Base-by-base conservation (phyloP, 1,140 invertebrate genomes). In the Rhagoletis pomonella region DNA sequence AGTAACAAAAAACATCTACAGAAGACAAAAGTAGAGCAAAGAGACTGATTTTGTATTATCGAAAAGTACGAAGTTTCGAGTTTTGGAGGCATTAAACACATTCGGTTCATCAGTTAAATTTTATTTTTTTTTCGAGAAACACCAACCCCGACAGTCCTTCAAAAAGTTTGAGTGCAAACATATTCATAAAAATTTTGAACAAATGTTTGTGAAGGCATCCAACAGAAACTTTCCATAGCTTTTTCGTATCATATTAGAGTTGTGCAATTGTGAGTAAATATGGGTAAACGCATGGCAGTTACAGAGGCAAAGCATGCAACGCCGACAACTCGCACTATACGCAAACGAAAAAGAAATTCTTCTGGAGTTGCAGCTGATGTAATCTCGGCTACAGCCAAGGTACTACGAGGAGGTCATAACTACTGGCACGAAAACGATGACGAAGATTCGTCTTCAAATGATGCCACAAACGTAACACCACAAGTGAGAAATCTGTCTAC, bases 351-450 rank as follows among this genome's bases (percentile, higher is more conserved):
- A 88, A 89, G 91, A 81, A 88, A 85, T 50, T 86, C 87, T 17
- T 55, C 50, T 7, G 62, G 50, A 42, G 42, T 17, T 58, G 67
- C 58, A 85, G 44, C 89, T 50, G 90, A 89, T 87, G 85, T 84
- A 59, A 86, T 88, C 44, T 81, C 81, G 86, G 60, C 60, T 77
- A 90, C 88, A 77, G 7, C 9, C 58, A 92, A 92, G 64, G 69
- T 85, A 59, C 88, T 88, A 87, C 89, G 91, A 47, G 58, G 85
- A 73, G 55, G 77, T 86, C 50, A 87, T 55, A 86, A 85, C 60
- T 84, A 81, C 42, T 88, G 87, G 87, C 87, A 88, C n/a, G 90
- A 92, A 69, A 91, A 91, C 62, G 91, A 92, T 87, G 91, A 92
- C 58, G 91, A 92, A 87, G 90, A 91, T 84, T 90, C 90, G 1